These are phyloP conservation scores for Melanotus villosus DNA, from an alignment of 2,888 invertebrate genomes.

Conservation along the genomic window DNA sequence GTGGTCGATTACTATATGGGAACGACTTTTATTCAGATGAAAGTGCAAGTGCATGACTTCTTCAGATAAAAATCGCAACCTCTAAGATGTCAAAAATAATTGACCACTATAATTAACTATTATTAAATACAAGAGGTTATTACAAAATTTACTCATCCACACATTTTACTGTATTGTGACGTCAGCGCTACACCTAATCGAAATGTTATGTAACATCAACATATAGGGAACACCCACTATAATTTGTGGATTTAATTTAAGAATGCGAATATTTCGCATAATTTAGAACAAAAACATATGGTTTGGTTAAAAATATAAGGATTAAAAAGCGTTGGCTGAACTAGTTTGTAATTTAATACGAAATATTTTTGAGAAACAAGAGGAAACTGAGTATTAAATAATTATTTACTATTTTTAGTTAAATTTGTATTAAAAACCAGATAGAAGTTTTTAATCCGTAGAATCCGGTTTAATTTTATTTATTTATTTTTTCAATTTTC, in stretches of 20 bases:
- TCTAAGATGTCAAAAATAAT: slow-evolving; percentile 16
- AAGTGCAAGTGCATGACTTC: slow-evolving; percentile 21
- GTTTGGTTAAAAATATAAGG: not conserved
- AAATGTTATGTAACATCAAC: not conserved
- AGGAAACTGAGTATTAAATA: too few species aligned
- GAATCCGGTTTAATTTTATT: too few species aligned
- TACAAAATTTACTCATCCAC: not conserved
- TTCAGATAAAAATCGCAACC: slow-evolving; percentile 8
- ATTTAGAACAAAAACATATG: not conserved
- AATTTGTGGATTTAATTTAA: not conserved
- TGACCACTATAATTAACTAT: not conserved
- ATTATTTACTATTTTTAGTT: too few species aligned
- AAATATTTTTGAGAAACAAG: too few species aligned
- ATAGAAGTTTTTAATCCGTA: too few species aligned
- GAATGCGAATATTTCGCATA: not conserved
- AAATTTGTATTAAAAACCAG: too few species aligned
- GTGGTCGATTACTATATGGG: not conserved
- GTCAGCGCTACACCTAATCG: slow-evolving; percentile 4
- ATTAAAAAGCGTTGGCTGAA: slow-evolving; percentile 2
- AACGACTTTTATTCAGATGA: not conserved
- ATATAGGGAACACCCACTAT: slow-evolving; percentile 3
- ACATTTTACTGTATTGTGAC: not conserved
- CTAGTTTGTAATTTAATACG: not conserved
- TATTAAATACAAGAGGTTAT: not conserved
- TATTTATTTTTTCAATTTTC: too few species aligned